Evolutionary conservation across 1,140 invertebrate genomes (phyloP), one percentile per base, ranked within the genome.

Genomic region (Hesperophylax magnus): DNA sequence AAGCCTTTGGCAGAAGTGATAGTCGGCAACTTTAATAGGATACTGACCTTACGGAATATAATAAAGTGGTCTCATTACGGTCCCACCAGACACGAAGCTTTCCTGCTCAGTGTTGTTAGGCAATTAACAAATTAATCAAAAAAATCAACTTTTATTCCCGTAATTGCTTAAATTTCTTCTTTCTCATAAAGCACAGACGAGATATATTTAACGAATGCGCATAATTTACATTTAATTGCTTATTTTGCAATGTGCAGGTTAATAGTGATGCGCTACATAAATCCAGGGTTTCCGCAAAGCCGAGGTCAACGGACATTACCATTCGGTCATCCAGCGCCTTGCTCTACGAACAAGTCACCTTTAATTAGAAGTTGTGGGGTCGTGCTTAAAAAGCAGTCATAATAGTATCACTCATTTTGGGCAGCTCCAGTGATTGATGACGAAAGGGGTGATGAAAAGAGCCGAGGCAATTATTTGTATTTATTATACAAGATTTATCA

Each of bases 191-290:
- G 56, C 69, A 71, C 67, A 71, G n/a, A 71, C 9, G 15, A 11
- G 27, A 71, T 1, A 3, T 18, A 53, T 54, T 72, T 53, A 67
- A 72, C 69, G 20, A 72, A 72, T 72, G 52, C 52, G 69, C 52
- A 72, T 72, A 72, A 54, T 72, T 72, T 67, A 72, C 20, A n/a
- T 72, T 72, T 72, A 72, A 72, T 72, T 53, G 69, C 69, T 53
- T 72, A 72, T 72, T 72, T 72, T 54, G 69, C 69, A 72, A 27
- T 22, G 31, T 34, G 24, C 63, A 34, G 39, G 69, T 11, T 72
- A 72, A 72, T 53, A 31, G 52, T 72, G 69, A 72, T 72, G 69
- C 69, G 69, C 47, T 72, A 72, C 69, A 54, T 72, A 72, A 72
- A 72, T 53, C 52, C 22, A 53, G 69, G 47, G 11, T 52, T 72